Percentiles rank a stretch among this genome's conserved stretches.
These are phyloP conservation scores for Eumacrocentrus americanus DNA, from an alignment of 2,888 invertebrate species.

Conservation along the genomic window DNA sequence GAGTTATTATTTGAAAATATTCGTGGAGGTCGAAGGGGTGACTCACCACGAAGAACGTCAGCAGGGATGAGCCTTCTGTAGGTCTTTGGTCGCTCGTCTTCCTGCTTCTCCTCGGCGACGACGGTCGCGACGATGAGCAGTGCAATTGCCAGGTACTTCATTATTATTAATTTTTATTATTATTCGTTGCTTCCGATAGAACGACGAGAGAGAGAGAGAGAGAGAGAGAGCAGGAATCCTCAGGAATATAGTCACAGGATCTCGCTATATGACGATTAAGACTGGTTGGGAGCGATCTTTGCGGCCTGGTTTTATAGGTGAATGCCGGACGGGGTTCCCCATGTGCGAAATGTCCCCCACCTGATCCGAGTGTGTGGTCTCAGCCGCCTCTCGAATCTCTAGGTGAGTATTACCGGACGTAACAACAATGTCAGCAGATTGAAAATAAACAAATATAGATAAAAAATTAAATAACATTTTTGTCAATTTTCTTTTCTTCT, in stretches of 20 bases:
- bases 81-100: slow-evolving; percentile 70
- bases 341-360: slow-evolving; percentile 25
- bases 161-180: slow-evolving; percentile 9
- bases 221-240: too few species aligned
- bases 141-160: slow-evolving; percentile 64
- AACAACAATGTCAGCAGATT: slow-evolving; percentile 11
- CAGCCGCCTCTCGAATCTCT: slow-evolving; percentile 31
- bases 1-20: too few species aligned
- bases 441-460: background rate
- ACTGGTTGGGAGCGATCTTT: slow-evolving; percentile 57
- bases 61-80: slow-evolving; percentile 86
- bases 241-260: background rate
- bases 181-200: slow-evolving; percentile 30
- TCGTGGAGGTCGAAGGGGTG: too few species aligned
- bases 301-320: slow-evolving; percentile 55
- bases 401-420: slow-evolving; percentile 15
- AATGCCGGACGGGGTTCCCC: slow-evolving; percentile 52
- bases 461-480: too few species aligned
- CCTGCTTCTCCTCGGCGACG: slow-evolving; percentile 63
- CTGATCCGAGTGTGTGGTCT: slow-evolving; percentile 1
- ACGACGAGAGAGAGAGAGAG: slow-evolving; percentile 13
- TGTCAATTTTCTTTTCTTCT: background rate
- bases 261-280: slow-evolving; percentile 37
- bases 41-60: slow-evolving; percentile 86
- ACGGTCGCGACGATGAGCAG: slow-evolving; percentile 65